A percentile compares a stretch with the other conserved stretches of the same genome.
Conservation (phyloP, 2,113 vertebrate species). For the Puffinus mauretanicus region DNA sequence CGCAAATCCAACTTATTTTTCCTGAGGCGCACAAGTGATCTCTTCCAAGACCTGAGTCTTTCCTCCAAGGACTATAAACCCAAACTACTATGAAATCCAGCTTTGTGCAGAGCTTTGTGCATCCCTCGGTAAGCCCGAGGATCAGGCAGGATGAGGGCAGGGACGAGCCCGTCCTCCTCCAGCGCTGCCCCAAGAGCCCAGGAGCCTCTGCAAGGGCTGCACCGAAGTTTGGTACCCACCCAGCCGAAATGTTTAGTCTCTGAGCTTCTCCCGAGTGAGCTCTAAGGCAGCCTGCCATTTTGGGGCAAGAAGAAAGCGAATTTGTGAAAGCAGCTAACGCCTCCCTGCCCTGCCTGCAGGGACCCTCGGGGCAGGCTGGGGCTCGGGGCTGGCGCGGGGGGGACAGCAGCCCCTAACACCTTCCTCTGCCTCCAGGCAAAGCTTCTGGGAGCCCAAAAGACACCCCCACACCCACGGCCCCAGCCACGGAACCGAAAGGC, state of each 20-base stretch:
- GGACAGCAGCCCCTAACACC: not conserved
- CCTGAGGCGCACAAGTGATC: slow-evolving; percentile 20
- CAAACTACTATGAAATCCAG: not conserved
- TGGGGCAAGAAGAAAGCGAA: not conserved
- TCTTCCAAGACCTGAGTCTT: slow-evolving; percentile 33
- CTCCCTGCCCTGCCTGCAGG: not conserved
- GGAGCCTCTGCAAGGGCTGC: not conserved
- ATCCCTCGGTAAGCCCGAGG: not conserved
- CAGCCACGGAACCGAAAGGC: fast-evolving
- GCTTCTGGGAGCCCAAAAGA: fast-evolving
- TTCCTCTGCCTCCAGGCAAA: not conserved
- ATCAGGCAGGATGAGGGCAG: not conserved
- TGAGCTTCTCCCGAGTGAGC: not conserved
- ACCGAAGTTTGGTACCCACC: not conserved
- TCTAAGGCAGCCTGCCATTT: not conserved
- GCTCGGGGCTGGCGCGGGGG: not conserved
- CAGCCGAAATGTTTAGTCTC: not conserved
- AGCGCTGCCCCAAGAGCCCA: not conserved
- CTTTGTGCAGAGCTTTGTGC: not conserved
- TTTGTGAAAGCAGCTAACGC: not conserved
- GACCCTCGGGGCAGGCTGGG: not conserved
- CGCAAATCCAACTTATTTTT: slow-evolving; percentile 41
- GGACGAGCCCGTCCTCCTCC: not conserved
- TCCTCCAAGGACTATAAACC: slow-evolving; percentile 19
- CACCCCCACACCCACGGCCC: fast-evolving